Conservation (phyloP, 2,888 invertebrate species). For the Dysmachus trigonus region DNA sequence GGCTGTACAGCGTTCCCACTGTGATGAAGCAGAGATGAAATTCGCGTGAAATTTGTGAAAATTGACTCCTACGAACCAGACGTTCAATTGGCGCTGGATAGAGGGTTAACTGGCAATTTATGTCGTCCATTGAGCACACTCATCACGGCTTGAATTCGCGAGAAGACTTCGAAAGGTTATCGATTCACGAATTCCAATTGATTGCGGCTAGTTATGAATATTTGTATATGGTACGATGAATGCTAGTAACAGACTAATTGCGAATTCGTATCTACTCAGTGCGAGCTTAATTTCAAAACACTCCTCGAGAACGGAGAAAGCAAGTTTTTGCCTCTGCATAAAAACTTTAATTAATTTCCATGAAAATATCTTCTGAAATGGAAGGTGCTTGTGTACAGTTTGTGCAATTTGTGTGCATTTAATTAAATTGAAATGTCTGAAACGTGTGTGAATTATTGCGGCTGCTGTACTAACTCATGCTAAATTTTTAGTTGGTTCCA, state of each 20-base stretch:
- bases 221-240: background rate
- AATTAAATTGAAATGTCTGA: constrained; percentile 46
- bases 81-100: background rate
- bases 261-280: background rate
- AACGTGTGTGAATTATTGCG: constrained; percentile 46
- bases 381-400: background rate
- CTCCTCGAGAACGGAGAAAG: background rate
- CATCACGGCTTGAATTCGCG: background rate
- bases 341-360: constrained; percentile 48
- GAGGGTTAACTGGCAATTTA: background rate
- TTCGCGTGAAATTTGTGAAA: background rate
- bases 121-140: background rate
- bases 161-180: background rate
- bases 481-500: background rate
- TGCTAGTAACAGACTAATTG: background rate
- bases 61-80: background rate
- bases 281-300: background rate
- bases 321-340: constrained; percentile 10
- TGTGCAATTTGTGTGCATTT: constrained; percentile 44
- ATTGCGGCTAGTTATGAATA: background rate
- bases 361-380: constrained; percentile 9
- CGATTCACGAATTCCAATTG: background rate
- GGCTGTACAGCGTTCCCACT: too few relatives aligned
- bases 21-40: background rate
- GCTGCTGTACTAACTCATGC: background rate